A percentile compares a stretch with the other conserved stretches of the same genome.
These are phyloP conservation scores for Acromyrmex charruanus DNA, from an alignment of 1,140 invertebrate genomes.

Conservation along the genomic window DNA sequence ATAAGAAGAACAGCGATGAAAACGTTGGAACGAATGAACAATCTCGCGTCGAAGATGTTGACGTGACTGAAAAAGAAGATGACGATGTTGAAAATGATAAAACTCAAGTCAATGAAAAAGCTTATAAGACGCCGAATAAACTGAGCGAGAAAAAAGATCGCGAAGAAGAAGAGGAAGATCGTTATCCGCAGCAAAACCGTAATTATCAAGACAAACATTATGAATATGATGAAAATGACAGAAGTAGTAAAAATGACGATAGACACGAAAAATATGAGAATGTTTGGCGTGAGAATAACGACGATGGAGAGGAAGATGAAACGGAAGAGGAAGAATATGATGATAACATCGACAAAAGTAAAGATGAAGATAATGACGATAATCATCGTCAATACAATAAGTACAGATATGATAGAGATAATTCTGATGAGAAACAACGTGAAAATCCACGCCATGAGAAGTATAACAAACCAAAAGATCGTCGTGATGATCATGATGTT, in stretches of 20 bases:
- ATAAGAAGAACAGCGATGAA: not conserved
- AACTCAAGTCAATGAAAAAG: not conserved
- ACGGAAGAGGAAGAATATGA: not conserved
- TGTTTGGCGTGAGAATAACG: not conserved
- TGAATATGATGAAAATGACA: slow-evolving; percentile 38
- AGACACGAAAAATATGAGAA: not conserved
- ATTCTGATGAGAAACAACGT: not conserved
- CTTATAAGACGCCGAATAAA: not conserved
- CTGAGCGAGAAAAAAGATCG: not conserved
- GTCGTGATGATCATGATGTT: not conserved
- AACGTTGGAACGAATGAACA: not conserved
- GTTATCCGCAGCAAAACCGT: not conserved
- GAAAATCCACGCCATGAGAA: not conserved
- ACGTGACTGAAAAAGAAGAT: not conserved
- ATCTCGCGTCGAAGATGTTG: not conserved
- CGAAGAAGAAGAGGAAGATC: not conserved
- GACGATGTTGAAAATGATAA: slow-evolving; percentile 37
- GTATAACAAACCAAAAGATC: not conserved
- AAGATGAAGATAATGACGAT: slow-evolving; percentile 41
- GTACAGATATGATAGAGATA: not conserved
- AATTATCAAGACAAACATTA: slow-evolving; percentile 18
- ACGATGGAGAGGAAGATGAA: slow-evolving; percentile 41
- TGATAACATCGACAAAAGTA: not conserved
- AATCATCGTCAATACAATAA: slow-evolving; percentile 19
- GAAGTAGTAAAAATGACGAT: not conserved